Percentiles rank a stretch among this genome's conserved stretches.
phyloP scores from a whole-genome alignment of 1,140 invertebrate genomes.

The Rhopalosiphum maidis region DNA sequence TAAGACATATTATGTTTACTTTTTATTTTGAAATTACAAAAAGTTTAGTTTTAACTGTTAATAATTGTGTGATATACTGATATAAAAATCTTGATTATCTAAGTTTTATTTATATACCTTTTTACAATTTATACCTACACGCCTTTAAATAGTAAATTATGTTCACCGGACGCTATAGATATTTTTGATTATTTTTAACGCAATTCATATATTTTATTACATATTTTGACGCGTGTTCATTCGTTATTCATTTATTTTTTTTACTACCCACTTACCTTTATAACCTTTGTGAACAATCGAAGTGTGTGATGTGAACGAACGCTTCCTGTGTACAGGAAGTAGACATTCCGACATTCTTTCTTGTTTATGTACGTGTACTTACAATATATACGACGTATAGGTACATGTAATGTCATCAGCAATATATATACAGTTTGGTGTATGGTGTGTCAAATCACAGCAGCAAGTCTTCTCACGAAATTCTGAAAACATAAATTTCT shows the following conservation, averaged over 20 bases:
- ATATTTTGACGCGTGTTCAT: neutral
- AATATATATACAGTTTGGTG: neutral
- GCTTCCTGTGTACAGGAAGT: neutral
- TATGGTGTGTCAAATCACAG: neutral
- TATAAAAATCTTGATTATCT: neutral
- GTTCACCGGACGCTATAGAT: neutral
- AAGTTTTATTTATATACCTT: neutral
- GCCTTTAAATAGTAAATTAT: neutral
- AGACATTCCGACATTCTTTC: neutral
- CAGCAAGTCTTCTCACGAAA: constrained; percentile 52
- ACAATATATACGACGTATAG: neutral
- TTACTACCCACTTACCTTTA: neutral
- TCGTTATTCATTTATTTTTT: neutral
- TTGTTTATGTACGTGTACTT: neutral
- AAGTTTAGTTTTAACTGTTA: no score
- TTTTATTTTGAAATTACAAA: no score
- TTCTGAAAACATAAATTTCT: constrained; percentile 52
- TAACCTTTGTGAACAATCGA: neutral
- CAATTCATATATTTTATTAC: neutral
- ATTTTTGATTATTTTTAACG: neutral
- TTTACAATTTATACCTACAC: neutral
- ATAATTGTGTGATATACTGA: no score
- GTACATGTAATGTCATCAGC: neutral
- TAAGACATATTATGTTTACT: no score
- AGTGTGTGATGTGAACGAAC: neutral